A percentile compares a stretch with the other conserved stretches of the same genome.
Evolutionary conservation across 2,113 vertebrate genomes (phyloP).

Genomic region (Rhea pennata): DNA sequence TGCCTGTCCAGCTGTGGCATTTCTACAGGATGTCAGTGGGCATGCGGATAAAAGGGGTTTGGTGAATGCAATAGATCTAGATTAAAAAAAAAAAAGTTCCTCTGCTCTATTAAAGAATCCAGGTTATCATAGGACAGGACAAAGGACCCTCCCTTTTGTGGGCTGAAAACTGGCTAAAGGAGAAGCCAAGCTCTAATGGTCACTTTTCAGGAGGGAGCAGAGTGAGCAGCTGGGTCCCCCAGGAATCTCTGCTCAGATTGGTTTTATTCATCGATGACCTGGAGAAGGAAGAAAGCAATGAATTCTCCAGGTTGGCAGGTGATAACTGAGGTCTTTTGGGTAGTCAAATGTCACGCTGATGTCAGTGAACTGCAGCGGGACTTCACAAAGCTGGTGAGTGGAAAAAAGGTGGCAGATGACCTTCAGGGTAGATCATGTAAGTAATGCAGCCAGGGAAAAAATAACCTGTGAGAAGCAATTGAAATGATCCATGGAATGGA

Average conservation of each 20-base stretch:
- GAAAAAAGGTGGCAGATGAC: neutral
- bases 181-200: neutral
- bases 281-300: too few species aligned
- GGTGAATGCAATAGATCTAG: neutral
- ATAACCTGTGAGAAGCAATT: neutral
- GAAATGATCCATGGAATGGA: neutral
- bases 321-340: neutral
- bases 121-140: neutral
- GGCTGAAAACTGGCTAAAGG: neutral
- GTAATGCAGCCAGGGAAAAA: neutral
- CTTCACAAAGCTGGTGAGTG: neutral
- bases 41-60: too few species aligned
- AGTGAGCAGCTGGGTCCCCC: neutral
- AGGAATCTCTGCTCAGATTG: neutral
- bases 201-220: neutral
- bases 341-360: neutral
- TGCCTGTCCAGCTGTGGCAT: neutral
- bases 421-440: neutral
- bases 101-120: neutral
- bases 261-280: neutral
- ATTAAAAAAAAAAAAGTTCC: neutral
- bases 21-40: too few species aligned
- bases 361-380: neutral
- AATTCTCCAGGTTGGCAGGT: neutral
- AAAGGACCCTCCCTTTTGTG: neutral